These are phyloP conservation scores for Scylla paramamosain DNA, from an alignment of 1,140 invertebrate genomes.

Conservation along the genomic window DNA sequence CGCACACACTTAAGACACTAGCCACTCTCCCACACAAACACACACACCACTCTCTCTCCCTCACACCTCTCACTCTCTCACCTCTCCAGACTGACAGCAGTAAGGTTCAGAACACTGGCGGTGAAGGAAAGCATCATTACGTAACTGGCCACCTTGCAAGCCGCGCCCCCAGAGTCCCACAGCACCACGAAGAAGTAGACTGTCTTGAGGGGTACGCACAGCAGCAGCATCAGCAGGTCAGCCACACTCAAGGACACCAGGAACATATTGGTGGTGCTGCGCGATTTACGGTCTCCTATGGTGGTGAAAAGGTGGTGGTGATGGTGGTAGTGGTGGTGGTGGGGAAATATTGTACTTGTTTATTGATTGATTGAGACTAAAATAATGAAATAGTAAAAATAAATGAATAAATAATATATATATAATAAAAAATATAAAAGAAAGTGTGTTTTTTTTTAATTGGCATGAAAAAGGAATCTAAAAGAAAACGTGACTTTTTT, in stretches of 20 bases:
- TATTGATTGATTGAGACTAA: too few relatives aligned
- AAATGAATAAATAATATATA: too few relatives aligned
- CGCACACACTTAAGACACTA: too few relatives aligned
- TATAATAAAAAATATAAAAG: too few relatives aligned
- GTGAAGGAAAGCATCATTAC: slow-evolving; percentile 80
- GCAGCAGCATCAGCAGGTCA: slow-evolving; percentile 80
- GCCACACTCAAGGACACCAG: slow-evolving; percentile 80
- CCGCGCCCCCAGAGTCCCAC: slow-evolving; percentile 79
- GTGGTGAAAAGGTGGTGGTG: neutral
- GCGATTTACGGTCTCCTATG: slow-evolving; percentile 66
- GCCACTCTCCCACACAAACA: too few relatives aligned
- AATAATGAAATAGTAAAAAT: too few relatives aligned
- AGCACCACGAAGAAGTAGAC: slow-evolving; percentile 80
- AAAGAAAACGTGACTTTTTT: too few relatives aligned
- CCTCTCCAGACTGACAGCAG: slow-evolving; percentile 81
- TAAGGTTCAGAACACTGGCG: slow-evolving; percentile 80
- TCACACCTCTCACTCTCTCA: neutral
- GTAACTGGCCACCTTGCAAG: slow-evolving; percentile 80
- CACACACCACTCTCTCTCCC: too few relatives aligned
- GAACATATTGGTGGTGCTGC: slow-evolving; percentile 78
- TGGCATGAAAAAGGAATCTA: too few relatives aligned
- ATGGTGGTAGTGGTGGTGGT: too few relatives aligned
- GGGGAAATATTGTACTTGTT: too few relatives aligned
- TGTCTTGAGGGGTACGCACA: slow-evolving; percentile 81
- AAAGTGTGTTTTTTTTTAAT: too few relatives aligned